These are phyloP conservation scores for Clistopyga incitator DNA, from an alignment of 2,888 invertebrate genomes.

Conservation along the genomic window DNA sequence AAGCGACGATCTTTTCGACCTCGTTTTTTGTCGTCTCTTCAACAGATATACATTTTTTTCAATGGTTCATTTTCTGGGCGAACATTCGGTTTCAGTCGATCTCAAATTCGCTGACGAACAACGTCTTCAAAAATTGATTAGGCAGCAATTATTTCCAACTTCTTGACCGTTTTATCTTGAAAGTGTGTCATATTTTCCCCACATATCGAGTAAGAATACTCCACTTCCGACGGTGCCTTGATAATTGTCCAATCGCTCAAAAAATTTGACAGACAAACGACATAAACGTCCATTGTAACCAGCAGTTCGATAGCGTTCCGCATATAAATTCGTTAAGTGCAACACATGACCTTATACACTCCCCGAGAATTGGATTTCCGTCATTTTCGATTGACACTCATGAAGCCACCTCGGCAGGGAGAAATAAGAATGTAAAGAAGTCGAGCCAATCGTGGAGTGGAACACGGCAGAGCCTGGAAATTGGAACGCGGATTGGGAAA, in stretches of 20 bases:
- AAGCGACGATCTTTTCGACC: not conserved
- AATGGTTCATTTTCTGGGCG: too few species aligned
- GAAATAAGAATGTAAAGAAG: constrained; percentile 9
- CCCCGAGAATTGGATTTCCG: constrained; percentile 14
- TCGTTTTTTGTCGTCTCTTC: not conserved
- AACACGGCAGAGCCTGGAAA: not conserved
- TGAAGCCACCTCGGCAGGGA: not conserved
- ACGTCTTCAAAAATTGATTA: too few species aligned
- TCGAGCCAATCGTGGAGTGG: not conserved
- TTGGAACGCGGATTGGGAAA: not conserved
- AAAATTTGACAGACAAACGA: not conserved
- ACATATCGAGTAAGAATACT: too few species aligned
- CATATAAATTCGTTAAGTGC: not conserved
- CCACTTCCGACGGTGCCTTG: not conserved
- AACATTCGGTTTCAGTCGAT: too few species aligned
- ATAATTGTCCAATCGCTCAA: not conserved
- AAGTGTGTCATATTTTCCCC: not conserved
- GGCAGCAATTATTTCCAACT: too few species aligned
- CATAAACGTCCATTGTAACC: not conserved
- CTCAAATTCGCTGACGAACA: too few species aligned
- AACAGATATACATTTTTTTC: not conserved
- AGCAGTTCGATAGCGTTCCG: not conserved
- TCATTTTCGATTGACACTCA: not conserved
- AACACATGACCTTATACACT: not conserved
- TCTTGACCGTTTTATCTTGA: not conserved